These are phyloP conservation scores for Drosophila parvula DNA, from an alignment of 1,140 invertebrate genomes.

Conservation along the genomic window DNA sequence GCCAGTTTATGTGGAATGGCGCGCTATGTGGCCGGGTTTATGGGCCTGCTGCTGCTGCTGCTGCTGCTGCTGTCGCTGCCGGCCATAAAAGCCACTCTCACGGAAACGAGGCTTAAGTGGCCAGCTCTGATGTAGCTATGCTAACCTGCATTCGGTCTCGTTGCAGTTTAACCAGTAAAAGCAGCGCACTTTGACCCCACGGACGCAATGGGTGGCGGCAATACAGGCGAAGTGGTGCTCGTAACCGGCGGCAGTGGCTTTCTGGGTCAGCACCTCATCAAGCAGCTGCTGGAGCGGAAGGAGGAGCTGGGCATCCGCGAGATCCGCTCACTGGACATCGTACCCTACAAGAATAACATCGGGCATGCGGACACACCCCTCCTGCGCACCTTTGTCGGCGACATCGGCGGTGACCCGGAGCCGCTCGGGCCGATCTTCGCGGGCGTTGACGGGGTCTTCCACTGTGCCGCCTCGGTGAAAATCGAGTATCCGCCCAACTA, in stretches of 20 bases:
- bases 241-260: constrained; percentile 87
- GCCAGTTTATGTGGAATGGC: constrained; percentile 41
- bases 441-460: constrained; percentile 87
- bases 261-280: constrained; percentile 88
- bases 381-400: constrained; percentile 84
- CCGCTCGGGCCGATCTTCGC: constrained; percentile 84
- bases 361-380: constrained; percentile 80
- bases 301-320: constrained; percentile 85
- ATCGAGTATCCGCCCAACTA: constrained; percentile 86
- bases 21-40: constrained; percentile 20
- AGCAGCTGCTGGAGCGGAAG: constrained; percentile 85
- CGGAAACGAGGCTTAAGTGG: constrained; percentile 39
- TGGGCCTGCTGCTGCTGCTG: constrained; percentile 10
- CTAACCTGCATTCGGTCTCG: constrained; percentile 48
- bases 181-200: constrained; percentile 33
- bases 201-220: constrained; percentile 49
- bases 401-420: constrained; percentile 84
- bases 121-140: constrained; percentile 5
- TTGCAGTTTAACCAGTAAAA: constrained; percentile 30
- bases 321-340: constrained; percentile 87
- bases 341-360: constrained; percentile 85
- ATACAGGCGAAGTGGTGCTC: constrained; percentile 68
- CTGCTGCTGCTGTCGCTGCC: neutral
- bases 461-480: constrained; percentile 87
- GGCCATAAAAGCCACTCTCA: constrained; percentile 48